These are phyloP conservation scores for Caenorhabditis zanzibari DNA, from an alignment of 2,888 invertebrate species.

Conservation along the genomic window DNA sequence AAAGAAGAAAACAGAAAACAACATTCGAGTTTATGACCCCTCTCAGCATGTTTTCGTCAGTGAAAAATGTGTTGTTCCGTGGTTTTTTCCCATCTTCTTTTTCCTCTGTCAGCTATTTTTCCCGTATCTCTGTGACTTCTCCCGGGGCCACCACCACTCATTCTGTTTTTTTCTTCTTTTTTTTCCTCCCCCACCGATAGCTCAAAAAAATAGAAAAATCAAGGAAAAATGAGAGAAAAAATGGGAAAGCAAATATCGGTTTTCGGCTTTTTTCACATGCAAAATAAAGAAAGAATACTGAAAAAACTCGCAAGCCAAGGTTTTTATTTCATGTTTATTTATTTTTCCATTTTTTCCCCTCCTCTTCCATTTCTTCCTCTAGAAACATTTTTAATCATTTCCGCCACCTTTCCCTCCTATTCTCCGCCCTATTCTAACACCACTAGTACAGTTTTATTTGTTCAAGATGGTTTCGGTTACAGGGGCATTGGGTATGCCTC, in stretches of 20 bases:
- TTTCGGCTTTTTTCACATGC: slow-evolving; percentile 49
- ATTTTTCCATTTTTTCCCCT: slow-evolving; percentile 13
- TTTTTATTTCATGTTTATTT: slow-evolving; percentile 33
- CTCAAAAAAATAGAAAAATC: slow-evolving; percentile 15
- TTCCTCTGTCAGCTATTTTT: slow-evolving; percentile 31
- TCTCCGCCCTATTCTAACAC: slow-evolving; percentile 35
- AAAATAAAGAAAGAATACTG: slow-evolving; percentile 20
- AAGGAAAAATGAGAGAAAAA: slow-evolving; percentile 28
- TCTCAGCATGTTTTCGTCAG: slow-evolving; percentile 55
- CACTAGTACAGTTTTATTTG: slow-evolving; percentile 50
- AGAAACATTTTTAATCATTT: slow-evolving; percentile 54
- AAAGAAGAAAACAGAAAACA: slow-evolving; percentile 20
- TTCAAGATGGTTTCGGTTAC: slow-evolving; percentile 65
- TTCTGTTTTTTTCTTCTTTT: slow-evolving; percentile 49
- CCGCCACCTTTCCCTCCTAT: slow-evolving; percentile 9
- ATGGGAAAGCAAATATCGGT: slow-evolving; percentile 65
- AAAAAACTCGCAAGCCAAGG: slow-evolving; percentile 12
- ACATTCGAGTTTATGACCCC: slow-evolving; percentile 42
- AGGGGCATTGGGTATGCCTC: slow-evolving; percentile 69
- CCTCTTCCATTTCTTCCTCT: slow-evolving; percentile 12
- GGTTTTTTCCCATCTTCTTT: slow-evolving; percentile 29
- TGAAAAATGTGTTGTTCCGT: slow-evolving; percentile 54
- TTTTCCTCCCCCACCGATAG: slow-evolving; percentile 15
- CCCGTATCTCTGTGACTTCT: slow-evolving; percentile 45
- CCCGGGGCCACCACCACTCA: slow-evolving; percentile 41